These are phyloP conservation scores for Tragelaphus eurycerus DNA, from an alignment of 2,797 vertebrate genomes.

Conservation along the genomic window DNA sequence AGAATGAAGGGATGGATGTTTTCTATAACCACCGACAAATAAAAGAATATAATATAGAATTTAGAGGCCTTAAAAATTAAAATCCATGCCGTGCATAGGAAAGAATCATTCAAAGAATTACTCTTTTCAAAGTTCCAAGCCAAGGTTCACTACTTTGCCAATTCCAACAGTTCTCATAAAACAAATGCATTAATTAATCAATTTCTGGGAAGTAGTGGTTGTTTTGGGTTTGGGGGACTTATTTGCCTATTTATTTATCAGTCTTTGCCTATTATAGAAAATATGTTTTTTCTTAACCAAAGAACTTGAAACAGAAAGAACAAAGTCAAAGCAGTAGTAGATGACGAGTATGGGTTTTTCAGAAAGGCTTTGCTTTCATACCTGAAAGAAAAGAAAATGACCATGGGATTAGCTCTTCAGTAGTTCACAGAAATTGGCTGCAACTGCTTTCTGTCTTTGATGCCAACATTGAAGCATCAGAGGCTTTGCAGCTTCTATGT, in stretches of 20 bases:
- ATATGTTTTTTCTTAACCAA: neutral
- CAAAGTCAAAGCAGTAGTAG: neutral
- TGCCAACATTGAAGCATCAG: neutral
- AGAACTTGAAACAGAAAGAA: constrained; percentile 3
- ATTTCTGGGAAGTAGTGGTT: neutral
- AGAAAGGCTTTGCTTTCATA: constrained; percentile 26
- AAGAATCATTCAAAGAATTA: neutral
- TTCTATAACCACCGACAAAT: neutral
- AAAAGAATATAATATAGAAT: neutral
- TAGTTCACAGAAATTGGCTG: neutral
- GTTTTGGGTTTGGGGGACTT: neutral
- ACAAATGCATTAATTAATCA: neutral
- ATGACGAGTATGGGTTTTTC: neutral
- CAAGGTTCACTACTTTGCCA: neutral
- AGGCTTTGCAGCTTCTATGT: neutral
- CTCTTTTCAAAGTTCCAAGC: neutral
- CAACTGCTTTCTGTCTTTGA: neutral
- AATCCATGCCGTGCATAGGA: neutral
- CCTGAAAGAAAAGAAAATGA: constrained; percentile 10
- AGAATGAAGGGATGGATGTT: no score
- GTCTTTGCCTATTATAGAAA: constrained; percentile 1
- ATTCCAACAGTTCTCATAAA: neutral
- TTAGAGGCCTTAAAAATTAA: neutral
- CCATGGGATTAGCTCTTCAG: neutral
- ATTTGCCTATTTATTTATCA: neutral